phyloP scores from a whole-genome alignment of 2,113 vertebrate genomes.

The Naja naja region DNA sequence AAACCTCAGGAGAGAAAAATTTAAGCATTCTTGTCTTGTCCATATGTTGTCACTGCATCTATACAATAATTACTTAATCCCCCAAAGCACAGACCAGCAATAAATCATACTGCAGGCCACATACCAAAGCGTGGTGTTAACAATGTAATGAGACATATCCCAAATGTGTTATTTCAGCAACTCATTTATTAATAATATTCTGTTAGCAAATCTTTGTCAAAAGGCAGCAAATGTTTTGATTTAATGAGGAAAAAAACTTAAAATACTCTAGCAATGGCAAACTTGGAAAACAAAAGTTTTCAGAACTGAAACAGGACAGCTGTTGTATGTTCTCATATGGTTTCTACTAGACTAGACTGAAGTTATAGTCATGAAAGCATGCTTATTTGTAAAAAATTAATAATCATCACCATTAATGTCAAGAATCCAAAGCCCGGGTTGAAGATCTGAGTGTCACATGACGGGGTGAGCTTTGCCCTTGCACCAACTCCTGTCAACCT shows the following conservation, averaged over 20 bases:
- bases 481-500: background rate
- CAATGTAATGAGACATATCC: slow-evolving; percentile 10
- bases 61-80: slow-evolving; percentile 22
- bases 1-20: background rate
- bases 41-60: background rate
- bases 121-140: background rate
- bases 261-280: background rate
- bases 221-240: background rate
- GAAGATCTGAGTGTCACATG: no score
- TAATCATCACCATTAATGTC: background rate
- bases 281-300: background rate
- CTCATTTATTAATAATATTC: background rate
- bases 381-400: background rate
- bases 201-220: background rate
- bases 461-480: background rate
- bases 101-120: slow-evolving; percentile 1
- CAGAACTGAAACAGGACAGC: background rate
- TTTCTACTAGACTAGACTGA: background rate
- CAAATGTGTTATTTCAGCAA: slow-evolving; percentile 10
- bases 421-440: background rate
- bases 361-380: background rate
- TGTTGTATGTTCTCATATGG: no score
- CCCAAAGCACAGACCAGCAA: background rate
- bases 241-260: background rate
- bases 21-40: slow-evolving; percentile 2